These are phyloP conservation scores for Torymus aiolomorphi DNA, from an alignment of 2,888 invertebrate genomes.

Conservation along the genomic window DNA sequence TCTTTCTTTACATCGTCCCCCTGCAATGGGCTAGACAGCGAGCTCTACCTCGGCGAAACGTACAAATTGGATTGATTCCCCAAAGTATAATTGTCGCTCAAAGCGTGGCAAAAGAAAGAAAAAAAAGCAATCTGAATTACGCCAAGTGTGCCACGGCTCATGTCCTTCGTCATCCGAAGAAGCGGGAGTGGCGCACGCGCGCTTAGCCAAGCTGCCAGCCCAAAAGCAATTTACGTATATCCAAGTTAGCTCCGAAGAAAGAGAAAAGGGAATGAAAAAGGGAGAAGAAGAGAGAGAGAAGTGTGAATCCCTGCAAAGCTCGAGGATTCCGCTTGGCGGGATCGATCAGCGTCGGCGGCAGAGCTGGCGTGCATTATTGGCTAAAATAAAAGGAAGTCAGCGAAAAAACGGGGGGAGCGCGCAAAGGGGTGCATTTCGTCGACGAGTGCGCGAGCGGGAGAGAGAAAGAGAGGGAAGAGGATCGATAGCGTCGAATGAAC, in stretches of 20 bases:
- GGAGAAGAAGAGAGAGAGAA: constrained; percentile 14
- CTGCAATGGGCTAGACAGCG: not conserved
- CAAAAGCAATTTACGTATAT: constrained; percentile 37
- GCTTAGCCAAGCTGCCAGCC: not conserved
- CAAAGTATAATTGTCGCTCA: constrained; percentile 31
- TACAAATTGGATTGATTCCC: constrained; percentile 37
- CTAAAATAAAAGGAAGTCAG: constrained; percentile 68
- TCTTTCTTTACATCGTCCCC: not conserved
- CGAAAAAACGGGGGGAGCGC: constrained; percentile 44
- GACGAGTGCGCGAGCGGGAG: constrained; percentile 48
- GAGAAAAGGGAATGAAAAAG: not conserved
- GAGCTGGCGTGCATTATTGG: constrained; percentile 68
- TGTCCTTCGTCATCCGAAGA: constrained; percentile 21
- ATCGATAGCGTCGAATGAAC: constrained; percentile 73
- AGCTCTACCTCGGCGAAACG: not conserved
- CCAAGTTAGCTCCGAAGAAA: constrained; percentile 53
- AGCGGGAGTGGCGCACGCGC: not conserved
- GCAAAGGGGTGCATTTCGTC: constrained; percentile 68
- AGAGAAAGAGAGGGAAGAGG: constrained; percentile 64
- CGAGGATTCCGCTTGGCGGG: constrained; percentile 38
- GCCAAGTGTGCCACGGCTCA: constrained; percentile 8
- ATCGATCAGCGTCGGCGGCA: constrained; percentile 63
- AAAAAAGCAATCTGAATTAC: constrained; percentile 26
- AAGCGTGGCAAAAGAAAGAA: constrained; percentile 12
- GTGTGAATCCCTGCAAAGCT: constrained; percentile 8